Evolutionary conservation across 2,797 vertebrate genomes (phyloP).

Genomic region (Steatocranus sp.): DNA sequence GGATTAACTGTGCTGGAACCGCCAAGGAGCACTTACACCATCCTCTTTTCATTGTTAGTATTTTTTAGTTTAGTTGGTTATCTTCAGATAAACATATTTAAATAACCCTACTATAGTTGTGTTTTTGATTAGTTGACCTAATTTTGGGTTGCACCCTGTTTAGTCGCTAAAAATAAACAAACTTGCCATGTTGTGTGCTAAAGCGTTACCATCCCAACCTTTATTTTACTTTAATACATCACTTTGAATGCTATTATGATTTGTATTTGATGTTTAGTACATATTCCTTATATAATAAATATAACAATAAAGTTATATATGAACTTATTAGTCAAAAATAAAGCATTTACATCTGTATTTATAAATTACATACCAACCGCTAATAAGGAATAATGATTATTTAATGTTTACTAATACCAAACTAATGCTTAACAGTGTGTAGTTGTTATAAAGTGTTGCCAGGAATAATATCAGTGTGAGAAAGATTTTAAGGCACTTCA

Average conservation of each 20-base stretch:
- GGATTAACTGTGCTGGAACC: background rate
- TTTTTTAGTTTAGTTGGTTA: fast-evolving
- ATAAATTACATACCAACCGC: fast-evolving
- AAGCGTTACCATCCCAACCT: background rate
- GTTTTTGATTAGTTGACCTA: background rate
- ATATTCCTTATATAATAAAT: background rate
- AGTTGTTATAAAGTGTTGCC: background rate
- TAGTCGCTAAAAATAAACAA: background rate
- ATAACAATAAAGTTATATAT: background rate
- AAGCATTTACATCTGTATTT: background rate
- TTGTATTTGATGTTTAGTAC: background rate
- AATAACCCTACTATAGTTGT: background rate
- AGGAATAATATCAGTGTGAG: background rate
- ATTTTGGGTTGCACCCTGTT: background rate
- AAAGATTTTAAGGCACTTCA: background rate
- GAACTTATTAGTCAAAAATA: background rate
- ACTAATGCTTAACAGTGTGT: background rate
- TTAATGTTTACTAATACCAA: background rate
- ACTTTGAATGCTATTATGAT: background rate
- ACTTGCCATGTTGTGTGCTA: background rate
- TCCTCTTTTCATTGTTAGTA: background rate
- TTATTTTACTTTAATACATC: background rate
- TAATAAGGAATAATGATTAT: background rate
- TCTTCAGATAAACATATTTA: background rate
- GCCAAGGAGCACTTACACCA: background rate